phyloP scores from a whole-genome alignment of 2,888 invertebrate genomes.

The Geotrupes spiniger region DNA sequence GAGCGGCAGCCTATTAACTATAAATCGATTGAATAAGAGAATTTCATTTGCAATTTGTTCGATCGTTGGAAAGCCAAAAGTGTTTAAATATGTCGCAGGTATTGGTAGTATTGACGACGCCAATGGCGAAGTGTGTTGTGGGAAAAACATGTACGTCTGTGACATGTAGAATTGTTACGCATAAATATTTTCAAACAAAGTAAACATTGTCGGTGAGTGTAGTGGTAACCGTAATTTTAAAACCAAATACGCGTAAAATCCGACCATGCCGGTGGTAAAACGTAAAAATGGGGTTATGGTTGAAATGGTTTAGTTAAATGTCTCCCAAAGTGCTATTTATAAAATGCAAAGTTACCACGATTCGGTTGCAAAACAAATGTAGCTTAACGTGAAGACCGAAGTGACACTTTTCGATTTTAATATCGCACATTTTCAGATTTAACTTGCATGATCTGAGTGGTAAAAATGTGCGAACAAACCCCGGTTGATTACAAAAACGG shows the following conservation, averaged over 20 bases:
- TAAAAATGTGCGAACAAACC: slow-evolving; percentile 68
- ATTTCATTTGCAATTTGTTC: too few species aligned
- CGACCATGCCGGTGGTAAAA: background rate
- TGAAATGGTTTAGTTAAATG: background rate
- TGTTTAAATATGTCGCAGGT: background rate
- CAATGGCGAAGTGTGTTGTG: slow-evolving; percentile 45
- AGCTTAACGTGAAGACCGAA: too few species aligned
- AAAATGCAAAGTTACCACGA: background rate
- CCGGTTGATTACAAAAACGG: slow-evolving; percentile 67
- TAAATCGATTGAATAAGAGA: too few species aligned
- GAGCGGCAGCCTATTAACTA: too few species aligned
- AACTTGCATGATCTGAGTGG: slow-evolving; percentile 4
- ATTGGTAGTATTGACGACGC: slow-evolving; percentile 48
- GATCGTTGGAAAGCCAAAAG: too few species aligned
- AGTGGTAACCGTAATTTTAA: slow-evolving; percentile 1
- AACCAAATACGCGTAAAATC: too few species aligned
- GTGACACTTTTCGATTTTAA: too few species aligned
- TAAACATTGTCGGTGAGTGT: slow-evolving; percentile 28
- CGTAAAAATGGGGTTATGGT: slow-evolving; percentile 21
- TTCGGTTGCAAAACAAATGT: too few species aligned
- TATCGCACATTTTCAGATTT: too few species aligned
- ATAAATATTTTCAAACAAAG: slow-evolving; percentile 35
- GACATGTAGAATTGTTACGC: slow-evolving; percentile 47
- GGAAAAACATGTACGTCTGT: slow-evolving; percentile 48
- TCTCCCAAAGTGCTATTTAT: slow-evolving; percentile 3